These are phyloP conservation scores for Acrocephalus arundinaceus DNA, from an alignment of 2,113 vertebrate species.

Conservation along the genomic window DNA sequence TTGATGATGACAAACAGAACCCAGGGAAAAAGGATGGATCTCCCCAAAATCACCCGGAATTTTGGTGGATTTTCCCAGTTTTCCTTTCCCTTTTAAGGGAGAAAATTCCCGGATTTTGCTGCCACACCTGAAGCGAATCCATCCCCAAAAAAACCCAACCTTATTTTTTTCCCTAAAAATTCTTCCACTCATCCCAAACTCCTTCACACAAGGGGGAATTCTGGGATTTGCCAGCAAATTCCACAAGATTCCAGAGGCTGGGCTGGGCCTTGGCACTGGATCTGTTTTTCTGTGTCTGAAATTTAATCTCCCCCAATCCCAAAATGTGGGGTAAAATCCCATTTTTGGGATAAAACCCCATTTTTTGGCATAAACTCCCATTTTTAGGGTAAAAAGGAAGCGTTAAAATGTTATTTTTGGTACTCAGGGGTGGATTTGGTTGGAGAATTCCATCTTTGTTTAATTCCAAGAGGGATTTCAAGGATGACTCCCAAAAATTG, in stretches of 20 bases:
- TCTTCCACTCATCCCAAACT: neutral
- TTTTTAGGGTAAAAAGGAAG: neutral
- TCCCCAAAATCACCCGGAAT: neutral
- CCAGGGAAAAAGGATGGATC: neutral
- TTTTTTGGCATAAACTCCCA: no score
- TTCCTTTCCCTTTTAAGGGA: neutral
- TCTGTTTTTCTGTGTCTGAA: neutral
- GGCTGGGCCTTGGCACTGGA: neutral
- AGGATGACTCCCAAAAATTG: neutral
- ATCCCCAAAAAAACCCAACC: neutral
- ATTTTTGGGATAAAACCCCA: neutral
- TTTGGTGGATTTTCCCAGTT: neutral
- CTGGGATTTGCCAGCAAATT: neutral
- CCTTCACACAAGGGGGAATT: neutral
- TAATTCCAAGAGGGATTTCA: neutral
- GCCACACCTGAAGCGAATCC: neutral
- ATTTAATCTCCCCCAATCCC: rapidly evolving
- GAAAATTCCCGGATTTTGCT: neutral
- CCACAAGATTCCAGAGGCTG: neutral
- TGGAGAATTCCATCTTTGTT: neutral
- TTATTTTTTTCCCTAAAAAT: neutral
- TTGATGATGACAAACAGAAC: neutral
- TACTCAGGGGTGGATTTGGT: neutral
- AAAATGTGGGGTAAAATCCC: neutral
- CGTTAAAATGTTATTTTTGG: neutral